phyloP scores from a whole-genome alignment of 2,797 vertebrate genomes.

The Scyliorhinus canicula region DNA sequence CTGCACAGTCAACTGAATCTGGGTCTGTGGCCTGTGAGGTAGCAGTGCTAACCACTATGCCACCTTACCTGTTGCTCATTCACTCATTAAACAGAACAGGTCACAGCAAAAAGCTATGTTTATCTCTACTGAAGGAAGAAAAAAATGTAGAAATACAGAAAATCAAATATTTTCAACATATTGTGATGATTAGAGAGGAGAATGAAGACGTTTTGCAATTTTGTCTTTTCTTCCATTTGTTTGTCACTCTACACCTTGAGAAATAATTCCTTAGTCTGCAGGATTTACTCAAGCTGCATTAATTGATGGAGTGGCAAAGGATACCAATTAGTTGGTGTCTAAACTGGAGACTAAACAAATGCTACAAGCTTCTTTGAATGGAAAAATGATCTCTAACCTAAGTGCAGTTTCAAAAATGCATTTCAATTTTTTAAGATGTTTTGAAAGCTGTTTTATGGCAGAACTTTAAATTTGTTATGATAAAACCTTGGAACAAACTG shows the following conservation, averaged over 20 bases:
- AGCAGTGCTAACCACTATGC: no score
- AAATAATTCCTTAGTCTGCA: not conserved
- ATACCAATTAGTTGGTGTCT: not conserved
- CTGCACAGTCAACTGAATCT: no score
- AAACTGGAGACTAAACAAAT: not conserved
- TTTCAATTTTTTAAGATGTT: not conserved
- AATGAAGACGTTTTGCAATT: not conserved
- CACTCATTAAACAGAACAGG: not conserved
- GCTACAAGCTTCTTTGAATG: not conserved
- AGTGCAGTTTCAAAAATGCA: not conserved
- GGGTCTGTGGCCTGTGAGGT: no score
- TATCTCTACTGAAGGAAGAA: not conserved
- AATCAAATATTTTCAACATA: not conserved
- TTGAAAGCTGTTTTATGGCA: not conserved
- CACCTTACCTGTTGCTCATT: not conserved
- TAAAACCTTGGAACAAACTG: not conserved
- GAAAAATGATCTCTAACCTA: not conserved
- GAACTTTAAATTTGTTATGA: slow-evolving; percentile 2
- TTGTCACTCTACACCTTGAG: not conserved
- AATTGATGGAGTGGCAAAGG: not conserved
- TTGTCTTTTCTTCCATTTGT: not conserved
- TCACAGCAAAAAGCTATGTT: not conserved
- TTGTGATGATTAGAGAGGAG: not conserved
- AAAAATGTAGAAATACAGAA: not conserved
- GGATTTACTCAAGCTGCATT: not conserved